Evolutionary conservation across 2,113 vertebrate species (phyloP), one percentile per base, ranked within the genome.

Genomic region (Erythrocercus mccallii): DNA sequence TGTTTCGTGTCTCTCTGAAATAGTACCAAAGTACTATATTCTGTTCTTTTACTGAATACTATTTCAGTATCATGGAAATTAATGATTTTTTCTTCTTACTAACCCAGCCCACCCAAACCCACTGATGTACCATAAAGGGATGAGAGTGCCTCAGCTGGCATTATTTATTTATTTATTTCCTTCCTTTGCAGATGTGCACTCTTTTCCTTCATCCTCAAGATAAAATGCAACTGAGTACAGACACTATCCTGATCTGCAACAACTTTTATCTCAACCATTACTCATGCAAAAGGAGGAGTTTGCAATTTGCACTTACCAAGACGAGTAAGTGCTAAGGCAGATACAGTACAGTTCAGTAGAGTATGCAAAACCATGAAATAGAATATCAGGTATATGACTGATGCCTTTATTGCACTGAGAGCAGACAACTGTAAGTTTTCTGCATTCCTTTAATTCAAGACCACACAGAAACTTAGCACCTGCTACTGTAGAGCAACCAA

Each of bases 251-350:
- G 7, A 48, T n/a, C 31, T 60, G 30, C 30, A 69, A 20, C 9
- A 91, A 73, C 31, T 82, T 82, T 85, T 10, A 65, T n/a, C 42
- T 69, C 66, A 74, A 37, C 9, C 10, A 18, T 11, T 48, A 38
- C 18, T 69, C 33, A 40, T 0, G 0, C 31, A 33, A 57, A 71
- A 69, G 7, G 24, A 85, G 19, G 40, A 3, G 72, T 53, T 3
- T 60, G 31, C 24, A 66, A 70, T 48, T 33, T 42, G 40, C n/a
- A 37, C 50, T 81, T 79, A 72, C 0, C 1, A 72, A 71, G 35
- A 50, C 6, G 21, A 87, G 15, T 10, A 74, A 82, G 35, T 13
- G 24, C 57, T 5, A 50, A 38, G 21, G 51, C 0, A 2, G 25
- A 54, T 12, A 77, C 1, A 89, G 45, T 13, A 65, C 2, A 66